Base-by-base conservation (phyloP, 35 echinoderm and acorn worm species). In the Eucidaris tribuloides region DNA sequence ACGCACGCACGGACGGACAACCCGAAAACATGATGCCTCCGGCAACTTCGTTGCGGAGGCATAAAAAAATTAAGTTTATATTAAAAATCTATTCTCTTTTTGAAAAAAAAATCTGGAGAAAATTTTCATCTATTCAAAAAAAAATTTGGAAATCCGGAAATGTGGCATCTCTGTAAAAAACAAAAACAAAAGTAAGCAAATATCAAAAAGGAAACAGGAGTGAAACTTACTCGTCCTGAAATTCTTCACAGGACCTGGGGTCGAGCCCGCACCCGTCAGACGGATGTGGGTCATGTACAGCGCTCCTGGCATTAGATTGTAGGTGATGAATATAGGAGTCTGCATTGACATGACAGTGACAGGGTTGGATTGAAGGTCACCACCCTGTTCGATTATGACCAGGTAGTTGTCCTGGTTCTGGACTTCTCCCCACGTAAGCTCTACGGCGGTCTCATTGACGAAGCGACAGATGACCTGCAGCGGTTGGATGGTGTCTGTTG, bases 381-480 rank as follows among this genome's bases (percentile, higher is more conserved):
- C 61, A 64, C 25, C 19, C 2, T 29, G 7, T 3, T 29, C 29
- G 28, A 64, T 34, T 0, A 15, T 17, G 17, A 64, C 22, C 4
- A 29, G 15, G 24, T 64, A 64, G 7, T 4, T 42, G 38, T 82
- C 3, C 3, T 45, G 35, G 32, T 58, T 58, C 25, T 30, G 19
- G 40, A 64, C 56, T 42, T 59, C 49, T 24, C 80, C 80, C 80
- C 80, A 82, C 0, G 80, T 82, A 4, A 82, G 43, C 38, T 82
- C 30, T 27, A 57, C 59, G 31, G 7, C 5, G 19, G 52, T 82
- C 50, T 58, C 55, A 4, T 33, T 61, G 4, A 82, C 80, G 14
- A 41, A 34, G 0, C 56, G 58, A 15, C 59, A 27, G 38, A 82
- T 60, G 32, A 82, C 57, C 37, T 62, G 3, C 28, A 64, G 61